A percentile compares a stretch with the other conserved stretches of the same genome.
Conservation (phyloP, 2,113 vertebrate genomes). For the Prionailurus viverrinus region DNA sequence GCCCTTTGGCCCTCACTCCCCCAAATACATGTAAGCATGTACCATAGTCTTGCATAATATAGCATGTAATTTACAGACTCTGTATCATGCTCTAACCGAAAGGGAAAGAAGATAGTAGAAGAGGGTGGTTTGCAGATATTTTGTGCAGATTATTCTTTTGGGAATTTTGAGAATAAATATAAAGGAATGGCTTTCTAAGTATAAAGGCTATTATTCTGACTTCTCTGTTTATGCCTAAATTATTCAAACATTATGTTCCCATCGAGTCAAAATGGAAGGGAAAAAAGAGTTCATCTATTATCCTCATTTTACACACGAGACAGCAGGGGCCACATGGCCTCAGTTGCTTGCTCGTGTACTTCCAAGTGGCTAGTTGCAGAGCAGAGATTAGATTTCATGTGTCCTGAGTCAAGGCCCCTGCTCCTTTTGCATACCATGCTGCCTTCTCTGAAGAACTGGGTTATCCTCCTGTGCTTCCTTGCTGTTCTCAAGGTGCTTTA, state of each 20-base stretch:
- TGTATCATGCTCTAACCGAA: neutral
- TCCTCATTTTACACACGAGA: neutral
- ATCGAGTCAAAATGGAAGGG: neutral
- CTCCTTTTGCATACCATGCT: neutral
- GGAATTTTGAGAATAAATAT: neutral
- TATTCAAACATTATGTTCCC: neutral
- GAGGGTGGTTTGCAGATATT: neutral
- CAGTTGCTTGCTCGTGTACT: neutral
- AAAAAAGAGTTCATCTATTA: neutral
- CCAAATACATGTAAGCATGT: neutral
- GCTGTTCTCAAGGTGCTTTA: neutral
- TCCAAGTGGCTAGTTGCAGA: neutral
- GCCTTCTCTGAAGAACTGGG: neutral
- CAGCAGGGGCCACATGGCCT: rapidly evolving
- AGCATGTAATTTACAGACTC: neutral
- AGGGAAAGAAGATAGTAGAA: neutral
- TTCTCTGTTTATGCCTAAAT: neutral
- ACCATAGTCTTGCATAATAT: neutral
- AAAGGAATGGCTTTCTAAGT: neutral
- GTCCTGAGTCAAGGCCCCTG: neutral
- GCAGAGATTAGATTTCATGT: neutral
- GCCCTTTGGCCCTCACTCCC: neutral
- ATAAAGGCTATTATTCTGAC: neutral
- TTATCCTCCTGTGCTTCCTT: neutral
- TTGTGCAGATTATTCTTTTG: neutral